phyloP scores from a whole-genome alignment of 2,888 invertebrate species.

The Neelides folsomi region DNA sequence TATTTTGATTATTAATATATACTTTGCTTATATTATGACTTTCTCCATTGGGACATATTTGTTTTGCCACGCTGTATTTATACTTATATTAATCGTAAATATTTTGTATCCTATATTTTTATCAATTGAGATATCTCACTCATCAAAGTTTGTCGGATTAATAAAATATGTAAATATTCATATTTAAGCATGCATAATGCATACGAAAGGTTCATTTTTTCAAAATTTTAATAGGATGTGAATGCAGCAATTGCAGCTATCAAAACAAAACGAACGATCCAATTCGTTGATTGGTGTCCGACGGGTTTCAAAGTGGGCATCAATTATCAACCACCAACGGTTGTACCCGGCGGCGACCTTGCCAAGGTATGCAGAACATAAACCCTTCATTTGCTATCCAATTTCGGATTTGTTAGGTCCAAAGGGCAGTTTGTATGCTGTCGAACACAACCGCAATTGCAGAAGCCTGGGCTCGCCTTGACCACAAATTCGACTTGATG shows the following conservation, averaged over 20 bases:
- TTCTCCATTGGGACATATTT: too few species aligned
- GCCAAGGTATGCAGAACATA: slow-evolving; percentile 45
- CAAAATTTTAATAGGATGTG: slow-evolving; percentile 48
- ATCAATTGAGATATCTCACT: too few species aligned
- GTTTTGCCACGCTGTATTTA: too few species aligned
- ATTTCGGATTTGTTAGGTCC: slow-evolving; percentile 26
- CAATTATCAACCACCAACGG: slow-evolving; percentile 29
- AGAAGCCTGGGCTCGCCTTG: slow-evolving; percentile 90
- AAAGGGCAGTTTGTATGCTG: slow-evolving; percentile 69
- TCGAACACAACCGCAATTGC: slow-evolving; percentile 89
- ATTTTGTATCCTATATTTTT: too few species aligned
- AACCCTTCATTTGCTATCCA: not conserved
- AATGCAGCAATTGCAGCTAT: slow-evolving; percentile 57
- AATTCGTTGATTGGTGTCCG: slow-evolving; percentile 45
- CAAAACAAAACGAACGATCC: slow-evolving; percentile 48
- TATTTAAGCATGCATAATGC: too few species aligned
- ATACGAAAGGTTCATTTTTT: too few species aligned
- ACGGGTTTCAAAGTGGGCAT: slow-evolving; percentile 38
- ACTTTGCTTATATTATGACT: too few species aligned
- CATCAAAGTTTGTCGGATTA: too few species aligned
- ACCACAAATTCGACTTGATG: slow-evolving; percentile 93
- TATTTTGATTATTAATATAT: too few species aligned
- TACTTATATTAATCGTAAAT: too few species aligned
- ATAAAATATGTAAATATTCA: too few species aligned
- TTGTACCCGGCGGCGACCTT: slow-evolving; percentile 35